Conservation (phyloP, 2,888 invertebrate genomes). For the Pomacea canaliculata region DNA sequence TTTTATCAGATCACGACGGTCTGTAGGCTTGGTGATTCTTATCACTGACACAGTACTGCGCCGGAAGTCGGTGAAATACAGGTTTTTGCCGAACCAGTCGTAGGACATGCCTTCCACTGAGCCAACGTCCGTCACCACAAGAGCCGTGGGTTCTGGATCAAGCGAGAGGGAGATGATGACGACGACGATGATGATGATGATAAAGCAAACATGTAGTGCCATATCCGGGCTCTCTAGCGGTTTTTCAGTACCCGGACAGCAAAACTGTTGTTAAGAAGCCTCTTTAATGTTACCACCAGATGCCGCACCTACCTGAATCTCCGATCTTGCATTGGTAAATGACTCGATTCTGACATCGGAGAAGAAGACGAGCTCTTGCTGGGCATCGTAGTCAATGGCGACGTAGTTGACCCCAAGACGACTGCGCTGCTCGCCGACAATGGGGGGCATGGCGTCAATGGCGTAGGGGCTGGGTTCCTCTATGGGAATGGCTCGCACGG, state of each 20-base stretch:
- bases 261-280: too few species aligned
- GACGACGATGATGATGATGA: neutral
- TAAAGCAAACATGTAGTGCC: neutral
- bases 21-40: conserved; percentile 86
- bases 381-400: conserved; percentile 92
- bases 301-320: conserved; percentile 85
- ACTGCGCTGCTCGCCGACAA: conserved; percentile 74
- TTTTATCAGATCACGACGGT: conserved; percentile 85
- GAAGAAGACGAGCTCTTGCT: conserved; percentile 92
- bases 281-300: too few species aligned
- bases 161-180: neutral
- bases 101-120: conserved; percentile 79
- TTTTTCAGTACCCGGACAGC: too few species aligned
- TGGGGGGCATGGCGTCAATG: conserved; percentile 92
- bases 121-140: conserved; percentile 47
- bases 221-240: neutral
- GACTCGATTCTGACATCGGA: conserved; percentile 85
- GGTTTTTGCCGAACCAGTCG: conserved; percentile 97
- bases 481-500: conserved; percentile 85
- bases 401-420: conserved; percentile 92
- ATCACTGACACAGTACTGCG: conserved; percentile 93
- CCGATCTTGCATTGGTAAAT: conserved; percentile 76
- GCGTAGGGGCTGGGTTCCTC: conserved; percentile 41
- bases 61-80: conserved; percentile 91
- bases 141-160: conserved; percentile 75